Evolutionary conservation across 2,113 vertebrate species (phyloP), one percentile per base, ranked within the genome.

Genomic region (Macroglossus sobrinus): DNA sequence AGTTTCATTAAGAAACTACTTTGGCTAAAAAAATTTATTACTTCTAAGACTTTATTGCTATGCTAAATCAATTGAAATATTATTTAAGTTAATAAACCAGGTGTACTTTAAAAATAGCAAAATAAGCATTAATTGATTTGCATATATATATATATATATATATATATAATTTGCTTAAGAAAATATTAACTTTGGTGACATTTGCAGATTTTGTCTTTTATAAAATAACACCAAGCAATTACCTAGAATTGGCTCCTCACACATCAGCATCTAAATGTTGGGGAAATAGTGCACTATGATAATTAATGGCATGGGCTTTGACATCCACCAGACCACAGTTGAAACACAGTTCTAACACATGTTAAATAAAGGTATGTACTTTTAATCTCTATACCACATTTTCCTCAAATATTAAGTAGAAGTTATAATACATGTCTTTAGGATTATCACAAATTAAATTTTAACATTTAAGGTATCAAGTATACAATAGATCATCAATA

Each of bases 81-180:
- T 84, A 74, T 28, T 74, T 68, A 84, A 90, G 35, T 74, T 86
- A 78, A 69, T 91, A 95, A 86, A 76, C n/a, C 2, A 96, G 75
- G 35, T 75, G 0, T 24, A 78, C 33, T 88, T 88, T 69, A 38
- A 79, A 87, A 87, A 74, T 71, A 72, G 13, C 5, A 93, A 85
- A 89, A 93, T 57, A 75, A 74, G 7, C 24, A 82, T 80, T 87
- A 79, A 92, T 78, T 1, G 0, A 57, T 15, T 80, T 85, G 4
- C 7, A 43, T 43, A 43, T 43, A 43, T 43, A 43, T 43, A 43
- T 43, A 43, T 43, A 43, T 7, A 43, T 5, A 43, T 43, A 43
- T 43, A 43, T 43, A 43, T 43, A 47, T 47, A 43, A 68, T 86
- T 75, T 79, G 7, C 12, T 89, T 26, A 89, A 35, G 80, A 35